Evolutionary conservation across 2,113 vertebrate genomes (phyloP), one percentile per base, ranked within the genome.

Genomic region (Equus przewalskii): DNA sequence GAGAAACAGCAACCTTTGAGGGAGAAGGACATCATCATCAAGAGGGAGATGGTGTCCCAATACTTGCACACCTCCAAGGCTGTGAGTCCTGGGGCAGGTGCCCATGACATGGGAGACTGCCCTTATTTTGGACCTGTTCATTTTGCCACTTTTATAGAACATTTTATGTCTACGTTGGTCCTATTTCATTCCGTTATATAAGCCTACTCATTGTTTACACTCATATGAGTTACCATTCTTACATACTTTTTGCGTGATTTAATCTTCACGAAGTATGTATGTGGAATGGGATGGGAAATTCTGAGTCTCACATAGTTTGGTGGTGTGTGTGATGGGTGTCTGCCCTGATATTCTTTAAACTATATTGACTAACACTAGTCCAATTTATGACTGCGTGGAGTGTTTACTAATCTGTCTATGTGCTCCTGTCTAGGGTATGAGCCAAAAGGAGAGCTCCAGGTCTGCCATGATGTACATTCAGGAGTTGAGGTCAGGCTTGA

Each of bases 381-480:
- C 21, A 72, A 1, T 76, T 92, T 78, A 65, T 78, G 84, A 46
- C 21, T 90, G n/a, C 4, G 13, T 79, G 60, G 30, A 93, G 24
- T 69, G 30, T 87, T 94, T 64, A 70, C 44, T 93, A 22, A 70
- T 85, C 28, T 97, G 6, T 83, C 11, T 89, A 0, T 86, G 0
- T 96, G 46, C n/a, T 94, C 22, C 7, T 82, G 5, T 96, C 19
- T 65, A 99, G 99, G 99, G 99, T 5, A 99, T 99, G 98, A 98
- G 96, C 96, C 99, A 99, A 87, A 99, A 99, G 95, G 99, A 99
- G 98, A 99, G 99, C 96, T 98, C 99, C 46, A 99, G 98, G 95
- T 99, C 99, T 64, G 98, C 99, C 13, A 97, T 99, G 98, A 98
- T 99, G 97, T 99, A 99, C 88, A 99, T 99, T 95, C 99, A 99